phyloP scores from a whole-genome alignment of 2,797 vertebrate species.

The Rhinella marina region DNA sequence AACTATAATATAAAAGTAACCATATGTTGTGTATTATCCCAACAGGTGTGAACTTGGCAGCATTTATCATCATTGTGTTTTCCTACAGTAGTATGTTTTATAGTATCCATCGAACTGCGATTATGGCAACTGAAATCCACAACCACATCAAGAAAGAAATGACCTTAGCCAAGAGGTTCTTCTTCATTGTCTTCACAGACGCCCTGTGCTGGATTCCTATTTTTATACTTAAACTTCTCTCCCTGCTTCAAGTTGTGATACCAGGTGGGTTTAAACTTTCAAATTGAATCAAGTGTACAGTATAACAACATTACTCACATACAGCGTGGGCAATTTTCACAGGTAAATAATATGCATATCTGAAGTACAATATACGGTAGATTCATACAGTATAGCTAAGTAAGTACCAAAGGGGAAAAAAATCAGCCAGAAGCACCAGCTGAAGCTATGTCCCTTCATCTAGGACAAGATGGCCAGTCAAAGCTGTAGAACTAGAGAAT shows the following conservation, averaged over 20 bases:
- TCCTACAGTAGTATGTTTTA: constrained; percentile 98
- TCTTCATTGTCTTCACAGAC: constrained; percentile 97
- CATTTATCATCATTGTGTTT: constrained; percentile 95
- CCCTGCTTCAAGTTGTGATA: constrained; percentile 93
- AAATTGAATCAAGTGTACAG: too few species aligned
- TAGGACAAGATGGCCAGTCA: too few species aligned
- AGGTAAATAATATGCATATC: too few species aligned
- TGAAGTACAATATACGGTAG: too few species aligned
- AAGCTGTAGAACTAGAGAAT: too few species aligned
- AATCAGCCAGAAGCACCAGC: too few species aligned
- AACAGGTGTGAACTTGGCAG: constrained; percentile 92
- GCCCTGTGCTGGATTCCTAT: constrained; percentile 98
- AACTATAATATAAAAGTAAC: not conserved
- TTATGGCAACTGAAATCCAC: constrained; percentile 88
- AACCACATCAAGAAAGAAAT: constrained; percentile 96
- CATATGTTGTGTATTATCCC: constrained; percentile 23
- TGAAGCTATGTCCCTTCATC: too few species aligned
- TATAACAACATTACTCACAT: too few species aligned
- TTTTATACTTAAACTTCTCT: constrained; percentile 95
- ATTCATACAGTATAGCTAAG: too few species aligned
- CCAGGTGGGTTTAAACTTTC: constrained; percentile 81
- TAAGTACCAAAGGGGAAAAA: too few species aligned
- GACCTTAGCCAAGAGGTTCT: constrained; percentile 94
- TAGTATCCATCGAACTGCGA: constrained; percentile 89
- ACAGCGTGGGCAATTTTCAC: too few species aligned